Evolutionary conservation across 2,888 invertebrate genomes (phyloP), one percentile per base, ranked within the genome.

Genomic region (Beris chalybata): DNA sequence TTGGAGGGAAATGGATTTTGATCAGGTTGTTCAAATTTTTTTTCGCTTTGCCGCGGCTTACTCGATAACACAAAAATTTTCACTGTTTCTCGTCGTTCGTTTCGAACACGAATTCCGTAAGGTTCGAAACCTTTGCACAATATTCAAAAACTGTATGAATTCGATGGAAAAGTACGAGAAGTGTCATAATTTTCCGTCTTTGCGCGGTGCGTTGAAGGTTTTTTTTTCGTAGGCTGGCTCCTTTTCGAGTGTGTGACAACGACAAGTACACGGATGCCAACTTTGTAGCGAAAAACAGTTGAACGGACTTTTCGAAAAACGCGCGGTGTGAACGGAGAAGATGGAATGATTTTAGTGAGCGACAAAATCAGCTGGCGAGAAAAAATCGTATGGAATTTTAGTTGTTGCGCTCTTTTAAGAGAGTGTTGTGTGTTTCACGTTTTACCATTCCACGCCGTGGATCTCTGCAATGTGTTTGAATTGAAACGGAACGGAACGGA

Each of bases 1-100:
- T 61, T 61, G 61, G 61, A 61, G 61, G 61, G 61, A 61, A 61
- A 61, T 43, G 43, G 11, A 9, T 38, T 29, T 50, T 50, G 30
- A 38, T 50, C 30, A n/a, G 43, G 43, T 7, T n/a, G 38, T 5
- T 47, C 38, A 50, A 13, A 56, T 12, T 30, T 61, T 12, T 22
- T 52, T 13, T 32, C 30, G 38, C 32, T 47, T n/a, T 9, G 31
- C 2, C n/a, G 22, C 52, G 61, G 32, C 61, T 9, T 13, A 6
- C 15, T 44, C 44, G 15, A n/a, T 31, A 29, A 22, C 52, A 52
- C 38, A 38, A 38, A 38, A 22, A 38, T 38, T 38, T 38, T 38
- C 38, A 9, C 38, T 7, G 7, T 38, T 38, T 38, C 3, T 38
- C 22, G 22, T 22, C 22, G 22, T 22, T 22, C 22, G 22, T 22